Evolutionary conservation across 2,797 vertebrate species (phyloP).

Genomic region (Coranthus polyacanthus): DNA sequence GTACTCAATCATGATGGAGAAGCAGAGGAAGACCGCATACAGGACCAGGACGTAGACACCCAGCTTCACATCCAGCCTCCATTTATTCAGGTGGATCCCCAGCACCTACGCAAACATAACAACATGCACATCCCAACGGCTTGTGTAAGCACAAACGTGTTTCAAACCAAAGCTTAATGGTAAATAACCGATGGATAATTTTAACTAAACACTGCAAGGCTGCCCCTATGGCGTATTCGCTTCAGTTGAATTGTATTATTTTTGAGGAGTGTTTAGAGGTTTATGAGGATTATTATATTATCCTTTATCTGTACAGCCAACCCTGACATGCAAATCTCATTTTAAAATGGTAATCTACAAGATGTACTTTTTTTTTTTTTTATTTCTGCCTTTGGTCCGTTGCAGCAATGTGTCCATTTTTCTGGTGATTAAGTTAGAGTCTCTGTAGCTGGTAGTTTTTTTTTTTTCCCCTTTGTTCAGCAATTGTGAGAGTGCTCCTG

Average conservation of each 20-base stretch:
- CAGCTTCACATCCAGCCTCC: conserved; percentile 93
- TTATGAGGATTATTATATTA: too few species aligned
- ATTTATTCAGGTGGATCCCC: conserved; percentile 95
- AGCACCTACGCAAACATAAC: conserved; percentile 85
- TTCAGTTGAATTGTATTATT: not conserved
- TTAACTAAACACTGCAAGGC: not conserved
- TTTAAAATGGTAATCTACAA: not conserved
- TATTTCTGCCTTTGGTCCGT: not conserved
- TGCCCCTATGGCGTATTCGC: not conserved
- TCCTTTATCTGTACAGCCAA: not conserved
- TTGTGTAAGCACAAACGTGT: not conserved
- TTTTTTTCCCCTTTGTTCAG: too few species aligned
- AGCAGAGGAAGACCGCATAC: conserved; percentile 94
- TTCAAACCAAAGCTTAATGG: not conserved
- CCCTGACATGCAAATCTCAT: not conserved
- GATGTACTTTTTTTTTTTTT: not conserved
- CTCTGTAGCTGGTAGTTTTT: not conserved
- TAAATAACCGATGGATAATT: not conserved
- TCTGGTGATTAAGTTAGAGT: not conserved
- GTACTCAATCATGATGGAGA: conserved; percentile 97
- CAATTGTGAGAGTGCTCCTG: too few species aligned
- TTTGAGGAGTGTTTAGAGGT: too few species aligned
- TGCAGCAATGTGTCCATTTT: not conserved
- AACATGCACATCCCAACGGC: not conserved
- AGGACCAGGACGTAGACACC: conserved; percentile 92